phyloP scores from a whole-genome alignment of 2,113 vertebrate genomes.

The Rhinichthys klamathensis region DNA sequence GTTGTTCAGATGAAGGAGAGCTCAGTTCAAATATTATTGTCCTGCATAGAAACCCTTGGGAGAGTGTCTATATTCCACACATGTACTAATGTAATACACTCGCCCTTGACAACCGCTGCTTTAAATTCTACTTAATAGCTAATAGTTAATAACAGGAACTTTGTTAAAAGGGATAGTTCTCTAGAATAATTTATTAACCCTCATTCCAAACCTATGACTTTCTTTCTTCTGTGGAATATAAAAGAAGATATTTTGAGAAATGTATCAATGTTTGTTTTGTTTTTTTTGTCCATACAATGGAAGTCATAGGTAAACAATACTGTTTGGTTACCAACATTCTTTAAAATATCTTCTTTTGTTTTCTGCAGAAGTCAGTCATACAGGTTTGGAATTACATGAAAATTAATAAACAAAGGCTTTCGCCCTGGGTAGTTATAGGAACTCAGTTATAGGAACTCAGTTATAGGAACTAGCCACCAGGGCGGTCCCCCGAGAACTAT shows the following conservation, averaged over 20 bases:
- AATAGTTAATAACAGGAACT: background rate
- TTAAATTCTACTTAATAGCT: background rate
- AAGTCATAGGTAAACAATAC: too few relatives aligned
- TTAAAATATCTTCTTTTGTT: background rate
- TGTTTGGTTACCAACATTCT: background rate
- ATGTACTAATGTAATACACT: background rate
- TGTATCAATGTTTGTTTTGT: background rate
- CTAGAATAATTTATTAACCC: background rate
- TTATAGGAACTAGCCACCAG: too few relatives aligned
- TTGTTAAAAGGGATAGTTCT: background rate
- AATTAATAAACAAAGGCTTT: too few relatives aligned
- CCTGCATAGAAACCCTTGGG: background rate
- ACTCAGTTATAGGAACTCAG: too few relatives aligned
- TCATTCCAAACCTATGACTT: background rate
- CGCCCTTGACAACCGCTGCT: background rate
- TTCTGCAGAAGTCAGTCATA: background rate
- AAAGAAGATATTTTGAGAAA: background rate
- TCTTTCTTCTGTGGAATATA: background rate
- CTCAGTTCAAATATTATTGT: background rate
- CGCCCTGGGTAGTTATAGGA: too few relatives aligned
- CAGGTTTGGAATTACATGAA: background rate
- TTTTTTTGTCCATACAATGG: too few relatives aligned
- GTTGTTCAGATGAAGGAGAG: background rate
- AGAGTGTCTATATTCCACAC: background rate
- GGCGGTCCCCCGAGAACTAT: too few relatives aligned